Evolutionary conservation across 1,140 invertebrate species (phyloP).

Genomic region (Drosophila rufa): DNA sequence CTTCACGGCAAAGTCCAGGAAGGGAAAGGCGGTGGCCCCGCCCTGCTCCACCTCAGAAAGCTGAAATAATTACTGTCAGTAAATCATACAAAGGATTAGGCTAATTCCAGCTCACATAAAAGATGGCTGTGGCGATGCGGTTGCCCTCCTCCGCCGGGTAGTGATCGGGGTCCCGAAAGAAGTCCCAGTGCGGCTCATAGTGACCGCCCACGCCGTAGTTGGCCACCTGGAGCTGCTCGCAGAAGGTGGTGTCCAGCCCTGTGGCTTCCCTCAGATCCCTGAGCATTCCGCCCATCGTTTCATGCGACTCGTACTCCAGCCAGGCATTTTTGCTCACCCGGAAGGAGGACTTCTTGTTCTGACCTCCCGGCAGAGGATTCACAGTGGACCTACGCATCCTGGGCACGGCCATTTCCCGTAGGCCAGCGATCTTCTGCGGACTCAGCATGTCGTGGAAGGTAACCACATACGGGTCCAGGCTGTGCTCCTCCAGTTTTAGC

Average conservation of each 20-base stretch:
- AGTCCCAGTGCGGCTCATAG: conserved; percentile 91
- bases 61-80: conserved; percentile 86
- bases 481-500: conserved; percentile 96
- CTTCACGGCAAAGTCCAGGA: conserved; percentile 92
- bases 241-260: conserved; percentile 92
- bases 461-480: conserved; percentile 93
- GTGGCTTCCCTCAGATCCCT: conserved; percentile 91
- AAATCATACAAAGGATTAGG: conserved; percentile 12
- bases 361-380: conserved; percentile 90
- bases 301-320: conserved; percentile 93
- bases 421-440: conserved; percentile 94
- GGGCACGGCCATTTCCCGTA: conserved; percentile 94
- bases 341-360: conserved; percentile 89
- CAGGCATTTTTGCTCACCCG: conserved; percentile 99
- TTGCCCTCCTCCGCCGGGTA: conserved; percentile 91
- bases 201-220: conserved; percentile 91
- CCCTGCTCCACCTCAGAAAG: conserved; percentile 98
- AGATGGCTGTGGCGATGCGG: conserved; percentile 81
- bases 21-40: conserved; percentile 97
- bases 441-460: conserved; percentile 95
- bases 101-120: conserved; percentile 85
- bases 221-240: conserved; percentile 89
- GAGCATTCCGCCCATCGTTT: conserved; percentile 90
- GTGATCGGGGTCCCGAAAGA: conserved; percentile 64
- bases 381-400: conserved; percentile 92